phyloP scores from a whole-genome alignment of 1,140 invertebrate genomes.

The Archivesica marissinica region DNA sequence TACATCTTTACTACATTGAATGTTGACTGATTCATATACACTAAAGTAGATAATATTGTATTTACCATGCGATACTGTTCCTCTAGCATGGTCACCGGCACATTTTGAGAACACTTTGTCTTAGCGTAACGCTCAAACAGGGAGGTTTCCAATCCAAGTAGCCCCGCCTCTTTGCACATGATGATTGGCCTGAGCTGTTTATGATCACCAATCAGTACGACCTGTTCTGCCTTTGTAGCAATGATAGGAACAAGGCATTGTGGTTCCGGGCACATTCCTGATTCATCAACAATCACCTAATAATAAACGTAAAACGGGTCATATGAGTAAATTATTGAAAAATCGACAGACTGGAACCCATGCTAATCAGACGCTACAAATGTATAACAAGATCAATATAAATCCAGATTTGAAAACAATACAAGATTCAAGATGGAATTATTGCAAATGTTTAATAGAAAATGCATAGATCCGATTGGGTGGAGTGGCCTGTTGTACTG shows the following conservation, averaged over 20 bases:
- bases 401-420: too few species aligned
- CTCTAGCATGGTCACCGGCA: slow-evolving; percentile 27
- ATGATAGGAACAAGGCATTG: slow-evolving; percentile 74
- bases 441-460: too few species aligned
- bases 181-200: slow-evolving; percentile 78
- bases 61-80: slow-evolving; percentile 52
- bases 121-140: slow-evolving; percentile 75
- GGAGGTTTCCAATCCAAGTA: slow-evolving; percentile 72
- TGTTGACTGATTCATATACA: too few species aligned
- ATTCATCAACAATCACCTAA: slow-evolving; percentile 73
- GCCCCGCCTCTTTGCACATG: slow-evolving; percentile 63
- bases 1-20: too few species aligned
- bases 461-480: too few species aligned
- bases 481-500: too few species aligned
- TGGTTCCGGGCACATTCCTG: slow-evolving; percentile 78
- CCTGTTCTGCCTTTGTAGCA: slow-evolving; percentile 66
- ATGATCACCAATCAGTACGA: slow-evolving; percentile 81
- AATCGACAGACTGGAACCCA: too few species aligned
- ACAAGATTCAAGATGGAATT: too few species aligned
- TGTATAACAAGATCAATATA: too few species aligned
- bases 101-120: neutral
- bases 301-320: neutral
- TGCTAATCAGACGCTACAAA: too few species aligned
- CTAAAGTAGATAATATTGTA: too few species aligned
- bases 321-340: too few species aligned